Base-by-base conservation (phyloP, 2,888 invertebrate genomes). In the Epirrhoe tristata region DNA sequence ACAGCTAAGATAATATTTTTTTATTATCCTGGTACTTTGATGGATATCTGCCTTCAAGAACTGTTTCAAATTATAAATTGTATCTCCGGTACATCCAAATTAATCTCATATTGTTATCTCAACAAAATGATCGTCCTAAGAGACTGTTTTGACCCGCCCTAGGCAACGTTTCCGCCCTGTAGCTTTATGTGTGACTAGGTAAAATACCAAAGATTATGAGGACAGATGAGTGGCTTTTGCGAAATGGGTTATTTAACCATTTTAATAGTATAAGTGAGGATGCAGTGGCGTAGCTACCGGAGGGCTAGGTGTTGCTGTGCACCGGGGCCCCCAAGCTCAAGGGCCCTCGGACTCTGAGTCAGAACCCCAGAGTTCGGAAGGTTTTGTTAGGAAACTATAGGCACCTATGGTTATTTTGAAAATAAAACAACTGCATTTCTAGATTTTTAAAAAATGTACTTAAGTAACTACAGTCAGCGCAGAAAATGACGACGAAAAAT, bases 81-180 rank as follows among this genome's bases (percentile, higher is more conserved):
- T 31, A 63, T 57, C 59, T 50, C 39, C 39, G 46, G 58, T 48
- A 59, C 53, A 58, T 51, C 56, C 63, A 80, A 87, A 89, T 89
- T 87, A 88, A 81, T 80, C 74, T 67, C 68, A 67, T 72, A 77
- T 75, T 73, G 81, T 81, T 87, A 88, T 86, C 87, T 81, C 65
- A 71, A 76, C 77, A 82, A 82, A 84, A 79, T 79, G 80, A 86
- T 85, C 84, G 81, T 83, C 82, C 85, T 85, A 82, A 86, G 89
- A 89, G 88, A 89, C 89, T 77, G 81, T 82, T 85, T 79, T 84
- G 86, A 86, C 82, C 83, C 74, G 89, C 90, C 87, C 66, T 57
- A 66, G 87, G 90, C 88, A 79, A 76, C 79, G 66, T 72, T 72
- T 67, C 74, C 70, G 65, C 63, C 67, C 63, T 69, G 65, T 24